Evolutionary conservation across 2,113 vertebrate species (phyloP), one percentile per base, ranked within the genome.

Genomic region (Alethe castanea): DNA sequence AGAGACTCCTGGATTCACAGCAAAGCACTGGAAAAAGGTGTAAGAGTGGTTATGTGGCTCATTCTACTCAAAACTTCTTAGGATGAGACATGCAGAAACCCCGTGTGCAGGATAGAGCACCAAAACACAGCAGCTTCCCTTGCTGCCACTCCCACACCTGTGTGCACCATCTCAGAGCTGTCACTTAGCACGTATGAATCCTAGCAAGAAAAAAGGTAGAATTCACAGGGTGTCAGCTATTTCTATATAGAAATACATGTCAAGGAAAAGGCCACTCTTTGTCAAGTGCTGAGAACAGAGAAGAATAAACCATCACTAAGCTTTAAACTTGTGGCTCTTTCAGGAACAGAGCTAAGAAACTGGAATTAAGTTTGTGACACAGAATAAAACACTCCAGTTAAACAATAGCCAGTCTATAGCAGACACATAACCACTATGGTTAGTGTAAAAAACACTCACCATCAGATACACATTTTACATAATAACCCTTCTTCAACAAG

Each of bases 401-500:
- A 95, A 96, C 82, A 94, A 93, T 60, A 78, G 56, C 33, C 74
- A 81, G 24, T 54, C 54, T 67, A 23, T 2, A 90, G 67, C 50
- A 92, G 76, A 54, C 52, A 93, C 19, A 2, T 33, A 66, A 66
- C 23, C 76, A 64, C 50, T 71, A 29, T 6, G 26, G 80, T 35
- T 88, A 93, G 52, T 65, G 72, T 48, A 88, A 86, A 44, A 88
- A 91, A 47, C 74, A 74, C 70, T 80, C 81, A 50, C 76, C 26
- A 18, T 18, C 81, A 90, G 69, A 61, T 59, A 92, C 50, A 82
- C 52, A 11, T 95, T 96, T 96, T 96, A 95, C 69, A 94, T 90
- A 95, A 95, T 76, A 94, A 96, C 47, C 29, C 73, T 81, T 88
- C 82, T 84, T 84, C 87, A 89, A 92, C 42, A 90, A 89, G 94